Evolutionary conservation across 2,888 invertebrate genomes (phyloP), one percentile per base, ranked within the genome.

Genomic region (Polydrusus cervinus): DNA sequence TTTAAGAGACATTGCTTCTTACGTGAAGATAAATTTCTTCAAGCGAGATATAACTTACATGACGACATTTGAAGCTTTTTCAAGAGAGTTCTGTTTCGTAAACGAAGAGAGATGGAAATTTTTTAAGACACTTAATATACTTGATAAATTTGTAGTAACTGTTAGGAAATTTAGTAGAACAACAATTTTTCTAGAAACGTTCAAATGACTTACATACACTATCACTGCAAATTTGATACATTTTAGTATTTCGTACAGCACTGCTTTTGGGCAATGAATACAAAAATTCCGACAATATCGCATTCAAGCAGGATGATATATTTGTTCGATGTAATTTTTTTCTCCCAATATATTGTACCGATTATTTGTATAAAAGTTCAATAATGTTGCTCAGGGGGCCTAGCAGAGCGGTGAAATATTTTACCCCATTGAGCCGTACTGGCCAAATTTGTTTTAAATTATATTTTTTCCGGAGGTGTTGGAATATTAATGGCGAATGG

Each of bases 381-480:
- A 65, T 49, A 74, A 75, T 66, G 70, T 57, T 57, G 43, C 74
- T 65, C 70, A 57, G 49, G 74, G 70, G 74, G 64, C 30, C 47
- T 51, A 25, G 18, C 18, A 47, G 55, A 40, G 62, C 61, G 51
- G 57, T 75, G 71, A 75, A 71, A 65, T 75, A 75, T 75, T 65
- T 70, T 40, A 60, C 74, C 74, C 70, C 38, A 66, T 45, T 71
- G 74, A 75, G 53, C 71, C 66, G 60, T 70, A 75, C 71, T 70
- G 51, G 74, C 74, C 13, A 60, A 66, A 70, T 75, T 75, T 74
- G 69, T 74, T 74, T 64, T 68, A 74, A 74, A 74, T 74, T 69
- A 64, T 74, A 69, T 74, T 74, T 74, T 73, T 74, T 69, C 16
- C 45, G 16, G 43, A 14, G 34, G 45, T 45, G 20, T 16, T 47